Evolutionary conservation across 2,888 invertebrate genomes (phyloP).

Genomic region (Xestia c-nigrum): DNA sequence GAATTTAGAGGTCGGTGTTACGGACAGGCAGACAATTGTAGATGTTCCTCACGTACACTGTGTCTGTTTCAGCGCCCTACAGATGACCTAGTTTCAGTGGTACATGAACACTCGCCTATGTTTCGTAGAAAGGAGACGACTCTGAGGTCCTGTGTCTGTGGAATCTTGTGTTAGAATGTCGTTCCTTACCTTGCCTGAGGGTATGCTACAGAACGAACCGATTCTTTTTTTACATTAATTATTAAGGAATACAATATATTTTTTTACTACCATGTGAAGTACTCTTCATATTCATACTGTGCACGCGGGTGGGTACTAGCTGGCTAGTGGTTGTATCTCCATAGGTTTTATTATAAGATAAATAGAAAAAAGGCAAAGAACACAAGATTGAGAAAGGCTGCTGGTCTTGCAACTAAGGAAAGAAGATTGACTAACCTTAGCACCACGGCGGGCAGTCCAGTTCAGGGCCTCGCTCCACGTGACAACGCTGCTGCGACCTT

Average conservation of each 20-base stretch:
- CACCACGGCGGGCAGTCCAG: too few relatives aligned
- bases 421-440: too few relatives aligned
- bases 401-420: too few relatives aligned
- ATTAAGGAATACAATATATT: neutral
- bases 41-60: slow-evolving; percentile 70
- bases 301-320: too few relatives aligned
- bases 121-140: neutral
- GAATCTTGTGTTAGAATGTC: neutral
- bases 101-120: slow-evolving; percentile 40
- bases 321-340: too few relatives aligned
- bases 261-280: neutral
- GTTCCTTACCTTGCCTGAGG: slow-evolving; percentile 6
- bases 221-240: neutral
- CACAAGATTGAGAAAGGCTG: too few relatives aligned
- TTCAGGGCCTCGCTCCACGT: too few relatives aligned
- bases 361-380: too few relatives aligned
- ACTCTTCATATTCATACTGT: neutral
- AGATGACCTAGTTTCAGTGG: slow-evolving; percentile 67
- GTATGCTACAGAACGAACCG: neutral
- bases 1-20: slow-evolving; percentile 54
- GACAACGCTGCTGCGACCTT: too few relatives aligned
- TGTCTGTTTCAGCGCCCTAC: slow-evolving; percentile 69
- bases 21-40: slow-evolving; percentile 66
- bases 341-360: too few relatives aligned
- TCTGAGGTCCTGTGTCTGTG: neutral